A percentile compares a stretch with the other conserved stretches of the same genome.
Conservation (phyloP, 2,888 invertebrate species). For the Meandrusa payeni region DNA sequence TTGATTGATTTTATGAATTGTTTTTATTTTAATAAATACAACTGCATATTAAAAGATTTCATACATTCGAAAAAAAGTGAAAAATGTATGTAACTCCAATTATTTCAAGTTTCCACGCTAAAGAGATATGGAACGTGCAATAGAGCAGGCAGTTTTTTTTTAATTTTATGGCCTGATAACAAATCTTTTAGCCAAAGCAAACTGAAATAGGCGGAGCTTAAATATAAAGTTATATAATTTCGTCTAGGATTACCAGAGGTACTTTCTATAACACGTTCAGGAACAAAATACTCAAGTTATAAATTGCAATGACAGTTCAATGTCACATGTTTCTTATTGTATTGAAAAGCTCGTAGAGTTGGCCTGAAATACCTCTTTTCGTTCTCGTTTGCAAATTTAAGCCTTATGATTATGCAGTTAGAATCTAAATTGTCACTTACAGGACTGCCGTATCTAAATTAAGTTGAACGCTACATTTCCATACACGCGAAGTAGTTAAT, state of each 20-base stretch:
- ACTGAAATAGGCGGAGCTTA: too few species aligned
- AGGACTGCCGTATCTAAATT: background rate
- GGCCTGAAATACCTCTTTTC: too few species aligned
- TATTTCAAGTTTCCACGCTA: too few species aligned
- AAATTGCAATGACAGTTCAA: constrained; percentile 1
- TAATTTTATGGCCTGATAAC: too few species aligned
- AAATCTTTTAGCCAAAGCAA: too few species aligned
- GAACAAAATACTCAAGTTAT: background rate
- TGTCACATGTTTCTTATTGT: background rate
- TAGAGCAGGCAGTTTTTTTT: too few species aligned
- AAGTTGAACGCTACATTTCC: constrained; percentile 18
- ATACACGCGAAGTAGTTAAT: constrained; percentile 20
- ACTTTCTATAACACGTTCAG: background rate
- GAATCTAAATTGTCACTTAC: background rate
- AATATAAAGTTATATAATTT: too few species aligned
- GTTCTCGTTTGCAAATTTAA: background rate
- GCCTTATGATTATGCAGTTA: background rate
- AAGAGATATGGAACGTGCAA: too few species aligned
- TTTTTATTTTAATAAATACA: too few species aligned
- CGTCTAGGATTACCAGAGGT: too few species aligned
- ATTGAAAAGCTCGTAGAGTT: background rate
- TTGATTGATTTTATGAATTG: too few species aligned
- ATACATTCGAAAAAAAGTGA: background rate
- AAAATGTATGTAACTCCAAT: too few species aligned
- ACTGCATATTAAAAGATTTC: background rate